A percentile compares a stretch with the other conserved stretches of the same genome.
Conservation (phyloP, 2,888 invertebrate genomes). For the Rhaphigaster nebulosa region DNA sequence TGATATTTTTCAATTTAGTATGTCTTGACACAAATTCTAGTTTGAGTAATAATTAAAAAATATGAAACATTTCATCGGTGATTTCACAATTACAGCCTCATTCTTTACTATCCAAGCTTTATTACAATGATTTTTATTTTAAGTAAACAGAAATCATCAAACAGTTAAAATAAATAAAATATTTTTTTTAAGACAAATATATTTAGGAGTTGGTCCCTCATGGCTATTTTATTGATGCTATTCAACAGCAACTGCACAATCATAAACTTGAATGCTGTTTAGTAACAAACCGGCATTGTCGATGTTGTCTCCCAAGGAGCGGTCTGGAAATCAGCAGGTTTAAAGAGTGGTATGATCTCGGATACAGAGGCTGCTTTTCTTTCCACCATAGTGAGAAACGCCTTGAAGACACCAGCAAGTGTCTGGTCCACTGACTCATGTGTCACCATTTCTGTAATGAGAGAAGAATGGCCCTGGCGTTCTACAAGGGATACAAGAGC, state of each 20-base stretch:
- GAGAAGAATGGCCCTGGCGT: constrained; percentile 83
- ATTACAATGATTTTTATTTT: background rate
- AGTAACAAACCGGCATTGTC: constrained; percentile 74
- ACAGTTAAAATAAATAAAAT: background rate
- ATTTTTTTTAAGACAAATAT: background rate
- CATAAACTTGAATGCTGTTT: background rate
- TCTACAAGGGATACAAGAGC: constrained; percentile 88
- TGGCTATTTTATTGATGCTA: background rate
- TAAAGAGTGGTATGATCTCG: constrained; percentile 85
- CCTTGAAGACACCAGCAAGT: constrained; percentile 84
- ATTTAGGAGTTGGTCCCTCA: background rate
- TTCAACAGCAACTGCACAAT: background rate
- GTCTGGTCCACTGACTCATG: constrained; percentile 84
- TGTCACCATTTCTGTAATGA: constrained; percentile 85
- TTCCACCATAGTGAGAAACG: constrained; percentile 89
- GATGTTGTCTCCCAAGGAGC: constrained; percentile 85
- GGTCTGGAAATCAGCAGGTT: constrained; percentile 86
- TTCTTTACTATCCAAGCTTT: background rate
- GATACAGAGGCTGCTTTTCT: constrained; percentile 84
- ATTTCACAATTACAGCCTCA: background rate
- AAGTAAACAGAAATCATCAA: background rate
- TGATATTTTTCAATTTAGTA: background rate
- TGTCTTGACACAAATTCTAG: background rate
- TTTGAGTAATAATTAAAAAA: background rate
- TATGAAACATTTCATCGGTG: background rate